These are phyloP conservation scores for Vombatus ursinus DNA, from an alignment of 2,113 vertebrate species.

Conservation along the genomic window DNA sequence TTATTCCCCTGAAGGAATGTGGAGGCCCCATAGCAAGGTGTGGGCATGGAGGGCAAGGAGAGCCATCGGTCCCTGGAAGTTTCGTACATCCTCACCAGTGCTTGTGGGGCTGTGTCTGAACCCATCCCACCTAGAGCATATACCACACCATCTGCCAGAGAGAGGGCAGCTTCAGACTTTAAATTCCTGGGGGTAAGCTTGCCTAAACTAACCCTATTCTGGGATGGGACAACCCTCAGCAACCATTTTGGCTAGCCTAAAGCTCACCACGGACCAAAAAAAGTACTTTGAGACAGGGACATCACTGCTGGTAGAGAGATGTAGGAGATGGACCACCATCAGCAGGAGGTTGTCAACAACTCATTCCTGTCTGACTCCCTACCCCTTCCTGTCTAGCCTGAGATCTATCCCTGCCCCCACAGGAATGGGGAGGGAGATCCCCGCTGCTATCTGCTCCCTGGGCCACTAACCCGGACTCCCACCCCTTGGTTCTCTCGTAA, in stretches of 20 bases:
- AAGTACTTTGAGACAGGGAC: not conserved
- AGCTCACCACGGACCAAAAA: not conserved
- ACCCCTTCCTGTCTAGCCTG: not conserved
- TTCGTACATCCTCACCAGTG: constrained; percentile 93
- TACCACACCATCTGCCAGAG: constrained; percentile 90
- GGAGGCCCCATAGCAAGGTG: constrained; percentile 94
- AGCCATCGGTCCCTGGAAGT: constrained; percentile 93
- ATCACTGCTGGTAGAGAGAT: not conserved
- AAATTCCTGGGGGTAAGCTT: no score
- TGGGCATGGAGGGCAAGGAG: constrained; percentile 93
- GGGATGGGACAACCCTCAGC: constrained; percentile 26
- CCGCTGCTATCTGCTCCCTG: not conserved
- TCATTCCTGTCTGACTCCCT: not conserved
- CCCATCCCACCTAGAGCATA: constrained; percentile 97
- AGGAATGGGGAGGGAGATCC: not conserved
- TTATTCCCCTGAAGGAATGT: constrained; percentile 93
- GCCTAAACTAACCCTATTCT: not conserved
- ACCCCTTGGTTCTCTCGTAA: constrained; percentile 62
- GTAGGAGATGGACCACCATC: not conserved
- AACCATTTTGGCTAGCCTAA: constrained; percentile 6
- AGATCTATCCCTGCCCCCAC: not conserved
- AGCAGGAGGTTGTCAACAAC: not conserved
- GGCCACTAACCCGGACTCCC: constrained; percentile 9
- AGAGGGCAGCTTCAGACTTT: constrained; percentile 32
- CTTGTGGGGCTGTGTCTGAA: constrained; percentile 93